Percentiles rank a stretch among this genome's conserved stretches.
phyloP scores from a whole-genome alignment of 2,113 vertebrate species.

The Lichenostomus cassidix region DNA sequence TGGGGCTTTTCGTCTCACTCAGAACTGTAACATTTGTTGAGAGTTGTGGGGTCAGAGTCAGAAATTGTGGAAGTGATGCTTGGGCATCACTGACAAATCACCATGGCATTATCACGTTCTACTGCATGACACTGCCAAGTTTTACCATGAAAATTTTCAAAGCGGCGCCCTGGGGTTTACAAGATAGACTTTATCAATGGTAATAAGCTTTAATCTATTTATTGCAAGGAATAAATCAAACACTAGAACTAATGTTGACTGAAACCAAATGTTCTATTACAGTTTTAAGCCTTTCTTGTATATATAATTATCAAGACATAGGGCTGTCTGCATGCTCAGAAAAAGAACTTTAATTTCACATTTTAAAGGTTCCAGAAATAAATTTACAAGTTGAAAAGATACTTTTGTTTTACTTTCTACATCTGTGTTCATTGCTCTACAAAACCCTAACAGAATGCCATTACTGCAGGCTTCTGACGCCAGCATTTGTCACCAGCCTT shows the following conservation, averaged over 20 bases:
- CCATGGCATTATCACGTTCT: neutral
- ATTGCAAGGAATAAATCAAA: neutral
- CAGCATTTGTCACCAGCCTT: neutral
- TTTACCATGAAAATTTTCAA: constrained; percentile 41
- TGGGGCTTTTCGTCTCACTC: neutral
- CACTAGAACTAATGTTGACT: neutral
- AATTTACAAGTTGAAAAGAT: neutral
- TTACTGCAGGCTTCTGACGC: neutral
- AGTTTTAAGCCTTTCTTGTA: neutral
- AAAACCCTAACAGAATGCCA: neutral
- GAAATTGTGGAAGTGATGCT: rapidly evolving
- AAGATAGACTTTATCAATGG: neutral
- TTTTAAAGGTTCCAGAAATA: neutral
- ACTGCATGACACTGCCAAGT: neutral
- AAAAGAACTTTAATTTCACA: neutral
- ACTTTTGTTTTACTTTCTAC: neutral
- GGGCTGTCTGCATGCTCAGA: neutral
- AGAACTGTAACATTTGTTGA: neutral
- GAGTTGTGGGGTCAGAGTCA: neutral
- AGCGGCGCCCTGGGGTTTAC: neutral
- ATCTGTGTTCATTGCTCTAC: neutral
- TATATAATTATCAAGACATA: neutral
- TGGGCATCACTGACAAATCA: neutral
- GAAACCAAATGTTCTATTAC: neutral
- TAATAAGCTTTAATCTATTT: constrained; percentile 33